Evolutionary conservation across 2,888 invertebrate species (phyloP).

Genomic region (Tanypteryx hageni): DNA sequence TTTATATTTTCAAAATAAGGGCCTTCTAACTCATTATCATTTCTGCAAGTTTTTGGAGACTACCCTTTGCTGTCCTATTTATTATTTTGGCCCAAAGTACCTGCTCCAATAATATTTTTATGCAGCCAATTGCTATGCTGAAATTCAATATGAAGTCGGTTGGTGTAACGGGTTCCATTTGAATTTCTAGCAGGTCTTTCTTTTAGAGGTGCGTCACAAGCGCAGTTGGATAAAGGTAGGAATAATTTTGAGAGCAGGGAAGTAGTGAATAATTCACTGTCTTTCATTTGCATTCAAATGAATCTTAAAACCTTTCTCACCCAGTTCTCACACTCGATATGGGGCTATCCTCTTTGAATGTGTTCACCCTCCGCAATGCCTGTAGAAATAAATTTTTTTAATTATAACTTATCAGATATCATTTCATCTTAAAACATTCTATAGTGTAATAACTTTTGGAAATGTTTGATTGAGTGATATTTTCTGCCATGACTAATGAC

Average conservation of each 20-base stretch:
- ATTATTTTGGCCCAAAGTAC: not conserved
- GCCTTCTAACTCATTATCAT: no score
- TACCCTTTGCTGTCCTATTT: not conserved
- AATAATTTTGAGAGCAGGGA: conserved; percentile 42
- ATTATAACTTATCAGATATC: no score
- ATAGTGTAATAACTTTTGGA: no score
- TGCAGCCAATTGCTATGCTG: conserved; percentile 28
- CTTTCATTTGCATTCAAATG: conserved; percentile 37
- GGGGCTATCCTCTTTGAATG: not conserved
- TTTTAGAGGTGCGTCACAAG: conserved; percentile 38
- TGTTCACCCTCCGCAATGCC: not conserved
- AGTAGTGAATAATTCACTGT: conserved; percentile 36
- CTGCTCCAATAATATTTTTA: conserved; percentile 38
- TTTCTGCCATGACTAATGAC: no score
- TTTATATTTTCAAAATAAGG: no score
- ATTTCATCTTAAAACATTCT: no score
- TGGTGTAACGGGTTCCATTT: conserved; percentile 8
- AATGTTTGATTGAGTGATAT: no score
- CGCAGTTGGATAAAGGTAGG: conserved; percentile 14
- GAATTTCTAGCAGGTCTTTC: conserved; percentile 45
- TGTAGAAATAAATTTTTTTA: no score
- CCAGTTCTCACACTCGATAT: not conserved
- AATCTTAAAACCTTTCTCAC: conserved; percentile 23
- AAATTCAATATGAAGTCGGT: conserved; percentile 37
- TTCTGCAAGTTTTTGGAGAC: not conserved